These are phyloP conservation scores for Clarias pachynema DNA, from an alignment of 2,797 vertebrate species.

Conservation along the genomic window DNA sequence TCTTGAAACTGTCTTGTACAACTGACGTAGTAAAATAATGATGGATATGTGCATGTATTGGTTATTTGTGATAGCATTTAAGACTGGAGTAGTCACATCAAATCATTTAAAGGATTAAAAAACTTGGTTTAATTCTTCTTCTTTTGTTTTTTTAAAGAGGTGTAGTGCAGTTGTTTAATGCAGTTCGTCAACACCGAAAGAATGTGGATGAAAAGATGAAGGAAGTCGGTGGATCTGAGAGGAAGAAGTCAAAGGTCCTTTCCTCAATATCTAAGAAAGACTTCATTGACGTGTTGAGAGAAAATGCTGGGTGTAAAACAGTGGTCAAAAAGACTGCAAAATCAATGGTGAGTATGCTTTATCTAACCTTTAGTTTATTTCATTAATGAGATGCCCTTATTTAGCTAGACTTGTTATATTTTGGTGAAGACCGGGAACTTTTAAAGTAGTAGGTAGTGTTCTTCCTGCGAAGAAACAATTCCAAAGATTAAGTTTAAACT, in stretches of 20 bases:
- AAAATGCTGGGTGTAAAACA: slow-evolving; percentile 56
- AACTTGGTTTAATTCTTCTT: too few species aligned
- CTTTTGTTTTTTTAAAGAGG: slow-evolving; percentile 70
- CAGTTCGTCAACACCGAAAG: slow-evolving; percentile 88
- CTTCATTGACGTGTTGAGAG: slow-evolving; percentile 89
- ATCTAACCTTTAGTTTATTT: background rate
- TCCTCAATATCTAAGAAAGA: slow-evolving; percentile 89
- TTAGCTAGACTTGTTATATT: background rate
- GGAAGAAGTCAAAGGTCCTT: slow-evolving; percentile 87
- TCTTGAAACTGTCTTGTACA: background rate
- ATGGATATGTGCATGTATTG: background rate
- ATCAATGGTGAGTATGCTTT: slow-evolving; percentile 58
- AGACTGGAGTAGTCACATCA: background rate
- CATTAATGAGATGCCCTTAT: background rate
- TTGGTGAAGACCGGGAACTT: background rate
- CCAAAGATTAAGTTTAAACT: background rate
- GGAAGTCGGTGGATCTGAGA: slow-evolving; percentile 82
- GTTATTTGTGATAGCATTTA: background rate
- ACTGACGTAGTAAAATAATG: background rate
- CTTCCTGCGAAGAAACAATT: background rate
- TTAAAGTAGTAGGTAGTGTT: background rate
- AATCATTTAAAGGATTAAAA: background rate
- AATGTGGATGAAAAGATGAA: slow-evolving; percentile 82
- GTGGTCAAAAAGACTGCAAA: slow-evolving; percentile 53
- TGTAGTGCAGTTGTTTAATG: slow-evolving; percentile 94